These are phyloP conservation scores for Tetraneura akinire DNA, from an alignment of 1,140 invertebrate genomes.

Conservation along the genomic window DNA sequence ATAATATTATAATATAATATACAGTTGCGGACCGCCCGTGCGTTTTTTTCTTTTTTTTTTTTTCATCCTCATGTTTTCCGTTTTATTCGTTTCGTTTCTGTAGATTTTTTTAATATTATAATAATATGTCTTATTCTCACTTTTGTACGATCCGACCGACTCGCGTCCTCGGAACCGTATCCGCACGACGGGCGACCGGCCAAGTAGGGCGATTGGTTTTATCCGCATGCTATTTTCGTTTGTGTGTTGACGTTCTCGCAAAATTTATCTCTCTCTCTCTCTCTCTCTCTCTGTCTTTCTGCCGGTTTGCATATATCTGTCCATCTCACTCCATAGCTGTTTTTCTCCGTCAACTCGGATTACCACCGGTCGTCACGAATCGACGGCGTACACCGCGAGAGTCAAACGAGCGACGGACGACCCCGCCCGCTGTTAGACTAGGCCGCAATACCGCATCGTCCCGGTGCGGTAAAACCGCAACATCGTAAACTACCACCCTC, in stretches of 20 bases:
- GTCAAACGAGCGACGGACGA: neutral
- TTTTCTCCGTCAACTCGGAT: conserved; percentile 37
- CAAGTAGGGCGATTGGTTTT: conserved; percentile 49
- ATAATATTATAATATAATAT: too few species aligned
- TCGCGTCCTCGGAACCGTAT: conserved; percentile 3
- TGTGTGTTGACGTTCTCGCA: conserved; percentile 24
- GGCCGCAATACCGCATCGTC: too few species aligned
- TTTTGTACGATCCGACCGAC: neutral
- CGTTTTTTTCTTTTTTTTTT: neutral
- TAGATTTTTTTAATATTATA: too few species aligned
- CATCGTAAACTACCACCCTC: too few species aligned
- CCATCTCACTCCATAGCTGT: neutral
- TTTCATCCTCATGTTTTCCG: neutral
- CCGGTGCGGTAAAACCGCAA: too few species aligned
- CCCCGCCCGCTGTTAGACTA: too few species aligned
- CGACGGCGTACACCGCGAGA: neutral
- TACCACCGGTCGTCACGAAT: conserved; percentile 18
- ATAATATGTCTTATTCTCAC: too few species aligned
- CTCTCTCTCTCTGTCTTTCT: conserved; percentile 1
- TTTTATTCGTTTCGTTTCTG: neutral
- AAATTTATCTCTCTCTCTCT: neutral
- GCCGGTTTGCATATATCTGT: too few species aligned
- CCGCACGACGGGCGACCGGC: conserved; percentile 1
- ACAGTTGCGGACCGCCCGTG: too few species aligned
- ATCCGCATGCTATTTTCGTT: conserved; percentile 44